phyloP scores from a whole-genome alignment of 2,888 invertebrate species.

The Drosophila kanekoi region DNA sequence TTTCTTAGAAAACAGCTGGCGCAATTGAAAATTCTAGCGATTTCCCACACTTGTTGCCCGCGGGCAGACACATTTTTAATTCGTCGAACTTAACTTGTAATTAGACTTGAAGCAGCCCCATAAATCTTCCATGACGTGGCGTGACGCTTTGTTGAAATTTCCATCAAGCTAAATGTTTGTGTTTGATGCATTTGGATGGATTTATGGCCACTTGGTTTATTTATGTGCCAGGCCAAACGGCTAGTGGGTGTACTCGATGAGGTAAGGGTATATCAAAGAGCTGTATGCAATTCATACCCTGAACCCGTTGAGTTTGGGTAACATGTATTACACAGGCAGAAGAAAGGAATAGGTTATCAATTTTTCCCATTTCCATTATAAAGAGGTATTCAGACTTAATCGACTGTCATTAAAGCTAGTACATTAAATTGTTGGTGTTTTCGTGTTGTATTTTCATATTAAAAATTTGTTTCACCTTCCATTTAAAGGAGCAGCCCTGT shows the following conservation, averaged over 20 bases:
- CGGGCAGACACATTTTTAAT: slow-evolving; percentile 53
- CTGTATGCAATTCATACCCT: background rate
- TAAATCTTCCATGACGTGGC: slow-evolving; percentile 60
- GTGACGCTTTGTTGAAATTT: slow-evolving; percentile 57
- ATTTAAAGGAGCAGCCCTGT: too few relatives aligned
- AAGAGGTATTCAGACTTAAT: too few relatives aligned
- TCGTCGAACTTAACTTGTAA: slow-evolving; percentile 75
- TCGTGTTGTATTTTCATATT: too few relatives aligned
- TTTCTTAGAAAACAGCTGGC: slow-evolving; percentile 72
- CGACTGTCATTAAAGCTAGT: too few relatives aligned
- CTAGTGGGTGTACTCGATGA: slow-evolving; percentile 27
- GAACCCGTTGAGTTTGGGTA: too few relatives aligned
- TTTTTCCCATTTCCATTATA: too few relatives aligned
- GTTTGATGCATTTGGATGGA: slow-evolving; percentile 70
- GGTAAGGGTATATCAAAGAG: background rate
- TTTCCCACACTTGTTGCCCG: slow-evolving; percentile 74
- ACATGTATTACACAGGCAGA: too few relatives aligned
- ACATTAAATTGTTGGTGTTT: too few relatives aligned
- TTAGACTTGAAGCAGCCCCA: slow-evolving; percentile 67
- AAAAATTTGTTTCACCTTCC: too few relatives aligned
- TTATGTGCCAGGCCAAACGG: slow-evolving; percentile 35
- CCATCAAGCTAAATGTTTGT: slow-evolving; percentile 49
- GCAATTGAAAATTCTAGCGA: slow-evolving; percentile 38
- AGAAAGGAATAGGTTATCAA: too few relatives aligned
- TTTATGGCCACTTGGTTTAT: slow-evolving; percentile 63